Evolutionary conservation across 2,113 vertebrate species (phyloP).

Genomic region (Ictalurus punctatus): DNA sequence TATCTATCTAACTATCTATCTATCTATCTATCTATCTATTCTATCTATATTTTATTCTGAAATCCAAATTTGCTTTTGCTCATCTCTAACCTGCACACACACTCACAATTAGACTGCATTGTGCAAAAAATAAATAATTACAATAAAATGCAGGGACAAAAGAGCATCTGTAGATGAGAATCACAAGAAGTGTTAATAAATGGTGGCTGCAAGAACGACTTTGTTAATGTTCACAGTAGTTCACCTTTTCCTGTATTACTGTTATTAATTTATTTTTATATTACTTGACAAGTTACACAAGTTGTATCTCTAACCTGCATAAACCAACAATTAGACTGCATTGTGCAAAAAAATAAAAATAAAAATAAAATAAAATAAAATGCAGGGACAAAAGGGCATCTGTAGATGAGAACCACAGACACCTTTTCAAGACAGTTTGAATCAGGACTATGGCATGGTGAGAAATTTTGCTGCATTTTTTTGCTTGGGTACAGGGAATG

Average conservation of each 20-base stretch:
- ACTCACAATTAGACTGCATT: neutral
- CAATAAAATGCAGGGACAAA: neutral
- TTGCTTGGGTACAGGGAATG: neutral
- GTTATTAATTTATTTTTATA: neutral
- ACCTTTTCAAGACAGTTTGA: neutral
- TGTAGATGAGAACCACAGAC: neutral
- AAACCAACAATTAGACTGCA: neutral
- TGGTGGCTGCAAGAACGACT: neutral
- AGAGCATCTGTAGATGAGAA: neutral
- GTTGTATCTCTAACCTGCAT: neutral
- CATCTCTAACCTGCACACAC: neutral
- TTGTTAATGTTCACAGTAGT: neutral
- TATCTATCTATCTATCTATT: neutral
- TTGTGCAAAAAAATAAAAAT: neutral
- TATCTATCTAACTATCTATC: neutral
- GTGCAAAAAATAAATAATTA: neutral
- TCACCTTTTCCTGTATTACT: neutral
- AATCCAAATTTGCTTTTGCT: neutral
- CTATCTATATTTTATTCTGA: neutral
- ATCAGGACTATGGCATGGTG: neutral
- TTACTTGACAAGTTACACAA: neutral
- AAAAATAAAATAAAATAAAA: too few species aligned
- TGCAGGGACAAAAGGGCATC: neutral
- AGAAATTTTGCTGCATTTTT: neutral
- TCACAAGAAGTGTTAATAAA: neutral